A percentile compares a stretch with the other conserved stretches of the same genome.
phyloP scores from a whole-genome alignment of 2,888 invertebrate species.

The Scaptomyza tumidula region DNA sequence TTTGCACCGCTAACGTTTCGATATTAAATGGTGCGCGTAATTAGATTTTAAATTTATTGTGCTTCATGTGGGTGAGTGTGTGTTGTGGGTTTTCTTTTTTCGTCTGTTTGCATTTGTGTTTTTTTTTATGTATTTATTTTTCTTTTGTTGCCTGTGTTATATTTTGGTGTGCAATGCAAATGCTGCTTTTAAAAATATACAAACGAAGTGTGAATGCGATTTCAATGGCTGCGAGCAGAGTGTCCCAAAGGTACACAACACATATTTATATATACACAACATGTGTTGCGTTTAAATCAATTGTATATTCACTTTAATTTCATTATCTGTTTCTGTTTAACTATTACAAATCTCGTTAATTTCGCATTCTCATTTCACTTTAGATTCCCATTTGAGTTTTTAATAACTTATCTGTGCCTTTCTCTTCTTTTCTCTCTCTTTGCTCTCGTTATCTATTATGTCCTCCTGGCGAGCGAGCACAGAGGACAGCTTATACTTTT shows the following conservation, averaged over 20 bases:
- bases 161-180: conserved; percentile 55
- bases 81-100: conserved; percentile 24
- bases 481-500: conserved; percentile 31
- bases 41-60: conserved; percentile 79
- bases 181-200: conserved; percentile 71
- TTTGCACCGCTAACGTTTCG: conserved; percentile 48
- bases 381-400: conserved; percentile 19
- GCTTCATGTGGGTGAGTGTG: conserved; percentile 38
- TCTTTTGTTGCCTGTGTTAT: conserved; percentile 13
- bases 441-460: background rate
- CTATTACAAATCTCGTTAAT: conserved; percentile 5
- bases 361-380: conserved; percentile 6
- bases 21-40: conserved; percentile 80
- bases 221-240: conserved; percentile 41
- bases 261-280: background rate
- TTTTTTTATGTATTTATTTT: conserved; percentile 52
- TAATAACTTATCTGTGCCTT: conserved; percentile 9
- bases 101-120: conserved; percentile 27
- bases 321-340: conserved; percentile 10
- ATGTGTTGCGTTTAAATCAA: background rate
- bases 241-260: conserved; percentile 1
- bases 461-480: background rate
- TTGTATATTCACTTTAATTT: conserved; percentile 4
- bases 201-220: conserved; percentile 67
- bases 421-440: too few species aligned